phyloP scores from a whole-genome alignment of 2,113 vertebrate species.

The mouse (Mus musculus) region DNA sequence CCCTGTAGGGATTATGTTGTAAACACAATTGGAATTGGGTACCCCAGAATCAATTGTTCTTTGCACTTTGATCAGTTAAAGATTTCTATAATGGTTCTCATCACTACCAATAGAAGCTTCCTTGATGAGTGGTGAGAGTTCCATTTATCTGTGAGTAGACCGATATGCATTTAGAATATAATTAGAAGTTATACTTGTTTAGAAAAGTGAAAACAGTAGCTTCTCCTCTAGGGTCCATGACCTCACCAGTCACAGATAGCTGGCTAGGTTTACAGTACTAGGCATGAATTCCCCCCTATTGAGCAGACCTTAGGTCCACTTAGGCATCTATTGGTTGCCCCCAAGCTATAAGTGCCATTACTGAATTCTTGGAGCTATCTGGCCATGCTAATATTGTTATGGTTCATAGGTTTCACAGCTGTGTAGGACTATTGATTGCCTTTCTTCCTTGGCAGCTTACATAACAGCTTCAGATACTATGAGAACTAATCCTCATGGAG shows the following conservation, averaged over 20 bases:
- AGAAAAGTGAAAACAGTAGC: not conserved
- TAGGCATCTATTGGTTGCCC: not conserved
- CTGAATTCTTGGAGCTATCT: not conserved
- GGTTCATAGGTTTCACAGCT: not conserved
- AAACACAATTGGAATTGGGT: not conserved
- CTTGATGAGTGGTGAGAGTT: not conserved
- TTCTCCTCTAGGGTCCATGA: not conserved
- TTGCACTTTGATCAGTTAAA: not conserved
- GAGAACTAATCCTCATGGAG: not conserved
- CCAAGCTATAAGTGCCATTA: not conserved
- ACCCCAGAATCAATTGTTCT: not conserved
- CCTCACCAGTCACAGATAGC: not conserved
- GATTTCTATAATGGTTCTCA: not conserved
- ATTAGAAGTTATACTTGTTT: not conserved
- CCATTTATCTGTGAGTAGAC: not conserved
- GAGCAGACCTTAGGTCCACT: not conserved
- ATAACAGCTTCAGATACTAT: not conserved
- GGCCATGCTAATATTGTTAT: not conserved
- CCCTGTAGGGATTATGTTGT: not conserved
- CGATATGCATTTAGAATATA: not conserved
- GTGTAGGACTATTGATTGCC: not conserved
- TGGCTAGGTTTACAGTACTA: not conserved
- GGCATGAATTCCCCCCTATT: not conserved
- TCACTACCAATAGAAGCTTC: not conserved
- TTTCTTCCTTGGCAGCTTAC: not conserved